Base-by-base conservation (phyloP, 2,797 vertebrate species). In the Eupleurogrammus muticus region DNA sequence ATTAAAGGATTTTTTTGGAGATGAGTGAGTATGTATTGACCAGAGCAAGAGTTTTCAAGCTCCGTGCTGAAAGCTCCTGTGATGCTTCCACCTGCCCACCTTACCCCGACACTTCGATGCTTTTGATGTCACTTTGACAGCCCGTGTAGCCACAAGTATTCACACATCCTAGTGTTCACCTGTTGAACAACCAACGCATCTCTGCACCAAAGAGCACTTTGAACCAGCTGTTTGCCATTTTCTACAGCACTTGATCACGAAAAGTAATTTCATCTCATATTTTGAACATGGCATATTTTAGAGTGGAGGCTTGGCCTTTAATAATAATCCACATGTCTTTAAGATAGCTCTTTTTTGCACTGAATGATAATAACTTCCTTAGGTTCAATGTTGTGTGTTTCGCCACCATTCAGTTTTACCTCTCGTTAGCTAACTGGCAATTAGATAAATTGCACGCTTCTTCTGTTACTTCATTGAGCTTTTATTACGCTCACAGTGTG, bases 91-190 rank as follows among this genome's bases (percentile, higher is more conserved):
- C 73, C 81, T 49, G 57, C 23, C 54, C 67, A 56, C 62, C 61
- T 68, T 40, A 48, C 63, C 72, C 42, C 24, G 67, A 55, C 59
- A 57, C 83, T 84, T 83, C 86, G 73, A 85, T 84, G 73, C 83
- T 81, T 84, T 83, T 87, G 73, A 85, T 84, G 73, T 84, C 28
- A 28, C 28, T 58, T 59, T 53, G 28, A 49, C 78, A 73, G 66
- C 47, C 52, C 24, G 14, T 49, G 53, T 32, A 40, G 68, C 66
- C 44, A 69, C 56, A 69, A 55, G 63, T 66, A 38, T 51, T 67
- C 28, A 50, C 62, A 75, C 13, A 66, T 62, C 28, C 28, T 32
- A 19, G 38, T 36, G 21, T 57, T 69, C 8, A 56, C 20, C 56
- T 62, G 44, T 24, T 56, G 42, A 70, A 42, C 40, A 66, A 19